A percentile compares a stretch with the other conserved stretches of the same genome.
Evolutionary conservation across 2,113 vertebrate genomes (phyloP).

Genomic region (Upupa epops): DNA sequence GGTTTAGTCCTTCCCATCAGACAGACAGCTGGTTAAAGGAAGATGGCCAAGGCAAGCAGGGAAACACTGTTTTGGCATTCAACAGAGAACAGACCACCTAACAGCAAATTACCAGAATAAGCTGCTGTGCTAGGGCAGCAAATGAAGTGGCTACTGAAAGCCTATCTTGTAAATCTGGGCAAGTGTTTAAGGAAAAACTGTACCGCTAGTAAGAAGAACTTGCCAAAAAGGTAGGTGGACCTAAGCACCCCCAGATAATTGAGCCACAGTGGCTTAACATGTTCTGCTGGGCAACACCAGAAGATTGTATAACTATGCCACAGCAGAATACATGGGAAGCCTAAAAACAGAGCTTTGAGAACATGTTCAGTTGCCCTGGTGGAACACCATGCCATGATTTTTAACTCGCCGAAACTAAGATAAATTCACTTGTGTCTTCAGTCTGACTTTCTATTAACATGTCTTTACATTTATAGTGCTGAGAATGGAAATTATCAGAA

Average conservation of each 20-base stretch:
- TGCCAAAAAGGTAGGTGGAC: not conserved
- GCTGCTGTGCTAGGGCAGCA: not conserved
- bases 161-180: not conserved
- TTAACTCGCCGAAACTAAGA: not conserved
- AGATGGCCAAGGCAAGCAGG: constrained; percentile 25
- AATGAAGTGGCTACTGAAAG: not conserved
- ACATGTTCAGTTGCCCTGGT: rapidly evolving
- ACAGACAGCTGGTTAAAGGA: constrained; percentile 21
- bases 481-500: not conserved
- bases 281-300: not conserved
- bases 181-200: not conserved
- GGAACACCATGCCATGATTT: not conserved
- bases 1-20: not conserved
- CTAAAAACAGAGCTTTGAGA: not conserved
- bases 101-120: constrained; percentile 10
- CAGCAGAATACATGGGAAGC: not conserved
- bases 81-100: constrained; percentile 9
- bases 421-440: not conserved
- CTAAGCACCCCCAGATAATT: not conserved
- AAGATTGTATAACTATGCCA: not conserved
- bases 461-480: not conserved
- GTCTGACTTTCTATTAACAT: not conserved
- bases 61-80: not conserved
- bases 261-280: not conserved
- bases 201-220: not conserved